Evolutionary conservation across 2,113 vertebrate genomes (phyloP).

Genomic region (Capricornis sumatraensis): DNA sequence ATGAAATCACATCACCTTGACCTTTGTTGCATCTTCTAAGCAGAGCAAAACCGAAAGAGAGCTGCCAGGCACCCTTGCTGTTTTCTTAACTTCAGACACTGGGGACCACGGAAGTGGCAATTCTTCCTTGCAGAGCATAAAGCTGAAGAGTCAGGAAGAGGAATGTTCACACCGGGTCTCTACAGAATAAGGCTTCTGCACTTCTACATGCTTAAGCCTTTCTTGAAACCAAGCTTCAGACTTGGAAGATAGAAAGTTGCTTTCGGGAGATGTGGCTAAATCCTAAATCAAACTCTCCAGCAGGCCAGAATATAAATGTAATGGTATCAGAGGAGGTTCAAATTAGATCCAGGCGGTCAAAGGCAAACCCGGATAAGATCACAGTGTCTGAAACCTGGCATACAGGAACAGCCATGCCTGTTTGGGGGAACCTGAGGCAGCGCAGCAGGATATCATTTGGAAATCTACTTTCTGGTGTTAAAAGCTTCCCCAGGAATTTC

Average conservation of each 20-base stretch:
- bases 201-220: slow-evolving; percentile 48
- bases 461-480: slow-evolving; percentile 36
- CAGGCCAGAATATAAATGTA: slow-evolving; percentile 74
- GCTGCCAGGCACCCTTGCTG: neutral
- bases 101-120: neutral
- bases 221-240: slow-evolving; percentile 75
- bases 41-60: slow-evolving; percentile 11
- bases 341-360: slow-evolving; percentile 77
- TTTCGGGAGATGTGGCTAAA: slow-evolving; percentile 62
- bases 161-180: slow-evolving; percentile 30
- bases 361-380: slow-evolving; percentile 74
- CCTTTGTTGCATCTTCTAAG: slow-evolving; percentile 60
- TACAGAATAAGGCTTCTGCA: slow-evolving; percentile 63
- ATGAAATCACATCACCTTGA: slow-evolving; percentile 51
- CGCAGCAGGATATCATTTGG: neutral
- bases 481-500: slow-evolving; percentile 60
- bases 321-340: slow-evolving; percentile 69
- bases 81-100: slow-evolving; percentile 45
- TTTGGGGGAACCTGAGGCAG: neutral
- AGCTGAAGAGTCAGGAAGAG: slow-evolving; percentile 51
- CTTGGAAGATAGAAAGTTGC: slow-evolving; percentile 65
- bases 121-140: neutral
- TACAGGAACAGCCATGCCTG: neutral
- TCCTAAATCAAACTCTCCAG: slow-evolving; percentile 78
- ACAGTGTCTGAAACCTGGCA: slow-evolving; percentile 56